Evolutionary conservation across 2,113 vertebrate genomes (phyloP), one percentile per base, ranked within the genome.

Genomic region (Leptobrachium leishanense): DNA sequence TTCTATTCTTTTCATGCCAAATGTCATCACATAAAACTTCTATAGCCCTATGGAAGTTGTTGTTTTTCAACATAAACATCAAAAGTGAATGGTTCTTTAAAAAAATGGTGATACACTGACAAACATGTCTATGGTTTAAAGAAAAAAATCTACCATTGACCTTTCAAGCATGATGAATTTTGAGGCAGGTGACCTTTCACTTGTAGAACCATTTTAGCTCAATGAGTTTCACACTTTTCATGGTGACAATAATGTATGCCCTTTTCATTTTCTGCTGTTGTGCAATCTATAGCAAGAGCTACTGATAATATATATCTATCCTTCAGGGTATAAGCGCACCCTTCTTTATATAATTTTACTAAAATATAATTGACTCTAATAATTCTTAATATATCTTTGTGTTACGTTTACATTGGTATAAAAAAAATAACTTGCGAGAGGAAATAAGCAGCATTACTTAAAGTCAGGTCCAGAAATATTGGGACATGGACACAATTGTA

Each of bases 141-240:
- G 20, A 31, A 54, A 31, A 53, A 13, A 7, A 4, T 31, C n/a
- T 57, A 64, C 20, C 59, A 53, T 50, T 74, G 78, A 81, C 78
- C 78, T 81, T 81, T 81, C 64, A 6, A 68, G 54, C 53, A 74
- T 81, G 78, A 81, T 74, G 78, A 74, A 42, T 59, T 68, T 55
- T 68, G 72, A 81, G 71, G 65, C 64, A 50, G 54, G 41, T 81
- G 78, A 74, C 77, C 77, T 80, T 80, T 73, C 50, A 43, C 77
- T 67, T 80, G 54, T 63, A 81, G 54, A 62, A 74, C 53, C 74
- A 81, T 53, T 68, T 70, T 57, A 81, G 64, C 71, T 68, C 70
- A 57, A 63, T 80, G 41, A 43, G 15, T 57, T 63, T 42, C 77
- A 44, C 50, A 81, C 73, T 50, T 80, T 74, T 74, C 77, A 55